Base-by-base conservation (phyloP, 1,140 invertebrate species). In the Drosophila malerkotliana region DNA sequence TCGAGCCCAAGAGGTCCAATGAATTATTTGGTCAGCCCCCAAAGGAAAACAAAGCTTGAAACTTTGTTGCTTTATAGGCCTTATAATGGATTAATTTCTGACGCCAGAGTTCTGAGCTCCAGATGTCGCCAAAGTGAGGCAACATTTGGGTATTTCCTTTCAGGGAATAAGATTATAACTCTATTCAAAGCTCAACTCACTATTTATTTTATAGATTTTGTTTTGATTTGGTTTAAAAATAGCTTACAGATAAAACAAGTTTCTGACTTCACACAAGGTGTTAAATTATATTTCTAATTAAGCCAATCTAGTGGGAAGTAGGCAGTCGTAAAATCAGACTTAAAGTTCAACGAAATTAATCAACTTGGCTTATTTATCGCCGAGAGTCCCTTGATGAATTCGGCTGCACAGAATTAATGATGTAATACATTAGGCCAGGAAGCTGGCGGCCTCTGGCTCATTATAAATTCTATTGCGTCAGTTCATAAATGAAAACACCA, bases 351-450 rank as follows among this genome's bases (percentile, higher is more conserved):
- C 58, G 39, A 73, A 74, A 74, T 63, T 52, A 73, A 73, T 63
- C 69, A 74, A 66, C 47, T 53, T 51, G 47, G n/a, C 9, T 47
- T 37, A 60, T 60, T 60, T 60, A 72, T 59, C 24, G 47, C 55
- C 34, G 48, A 9, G 26, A 28, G 26, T 56, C 68, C 68, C 55
- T 24, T 72, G 67, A 71, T 39, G 55, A 39, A 72, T 72, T 72
- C 51, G 47, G 66, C 15, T 32, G 48, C 44, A n/a, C 24, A 37
- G 68, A 72, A 72, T 72, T 72, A 72, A 72, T 72, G 68, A 72
- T 73, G 71, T 63, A 73, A 73, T 73, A 73, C 71, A 73, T 73
- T 73, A 63, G 69, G 59, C 58, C 57, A 73, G 47, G 57, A 49
- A 53, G 57, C 57, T 59, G 60, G n/a, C 26, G 32, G 64, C 39